These are phyloP conservation scores for Oreotrochilus melanogaster DNA, from an alignment of 2,113 vertebrate species.

Conservation along the genomic window DNA sequence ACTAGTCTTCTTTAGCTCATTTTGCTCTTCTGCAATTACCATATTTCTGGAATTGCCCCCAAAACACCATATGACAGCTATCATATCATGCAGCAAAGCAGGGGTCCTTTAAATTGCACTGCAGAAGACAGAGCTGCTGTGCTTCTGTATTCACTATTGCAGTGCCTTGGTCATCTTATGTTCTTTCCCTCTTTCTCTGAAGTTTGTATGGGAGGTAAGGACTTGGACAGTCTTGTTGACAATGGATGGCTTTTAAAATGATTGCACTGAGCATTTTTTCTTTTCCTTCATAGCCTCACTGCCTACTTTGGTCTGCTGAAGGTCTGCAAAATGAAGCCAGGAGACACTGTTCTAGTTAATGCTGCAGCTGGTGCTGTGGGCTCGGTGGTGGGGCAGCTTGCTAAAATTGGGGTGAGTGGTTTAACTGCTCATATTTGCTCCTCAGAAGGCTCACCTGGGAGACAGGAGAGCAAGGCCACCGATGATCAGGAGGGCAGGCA, in stretches of 20 bases:
- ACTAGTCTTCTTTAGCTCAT: neutral
- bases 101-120: neutral
- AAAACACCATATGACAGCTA: neutral
- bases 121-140: neutral
- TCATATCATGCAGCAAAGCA: neutral
- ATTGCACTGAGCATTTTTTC: neutral
- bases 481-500: neutral
- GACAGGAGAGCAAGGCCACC: neutral
- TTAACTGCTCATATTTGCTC: neutral
- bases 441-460: neutral
- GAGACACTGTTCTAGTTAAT: slow-evolving; percentile 88
- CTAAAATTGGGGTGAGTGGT: slow-evolving; percentile 85
- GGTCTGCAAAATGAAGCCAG: slow-evolving; percentile 80
- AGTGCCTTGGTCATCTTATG: neutral
- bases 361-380: slow-evolving; percentile 91
- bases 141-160: neutral
- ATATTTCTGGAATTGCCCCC: neutral
- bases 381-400: slow-evolving; percentile 86
- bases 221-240: neutral
- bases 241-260: neutral
- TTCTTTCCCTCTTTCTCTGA: neutral
- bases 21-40: neutral
- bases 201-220: neutral
- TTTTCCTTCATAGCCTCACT: slow-evolving; percentile 80
- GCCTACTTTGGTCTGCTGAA: slow-evolving; percentile 88